A percentile compares a stretch with the other conserved stretches of the same genome.
Conservation (phyloP, 2,113 vertebrate genomes). For the Nerophis lumbriciformis region DNA sequence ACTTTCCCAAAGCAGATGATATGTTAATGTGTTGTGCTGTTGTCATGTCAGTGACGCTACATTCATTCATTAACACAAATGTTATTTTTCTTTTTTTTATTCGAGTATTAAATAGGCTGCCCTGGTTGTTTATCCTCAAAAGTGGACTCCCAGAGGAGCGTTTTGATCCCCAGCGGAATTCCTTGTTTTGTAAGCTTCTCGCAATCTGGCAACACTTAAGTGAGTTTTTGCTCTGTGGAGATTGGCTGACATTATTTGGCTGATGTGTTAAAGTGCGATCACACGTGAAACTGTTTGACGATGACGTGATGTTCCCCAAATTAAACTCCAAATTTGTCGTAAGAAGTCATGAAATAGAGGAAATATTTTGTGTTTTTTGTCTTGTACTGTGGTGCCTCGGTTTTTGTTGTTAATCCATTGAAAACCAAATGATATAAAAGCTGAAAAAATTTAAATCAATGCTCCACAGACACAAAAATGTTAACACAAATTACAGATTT, state of each 20-base stretch:
- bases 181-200: constrained; percentile 7
- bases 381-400: too few species aligned
- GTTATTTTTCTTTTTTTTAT: too few species aligned
- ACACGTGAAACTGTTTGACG: constrained; percentile 2
- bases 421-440: too few species aligned
- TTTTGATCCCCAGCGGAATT: constrained; percentile 47
- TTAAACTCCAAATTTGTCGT: too few species aligned
- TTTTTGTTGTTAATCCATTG: too few species aligned
- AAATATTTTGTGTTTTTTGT: background rate
- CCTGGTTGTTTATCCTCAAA: background rate
- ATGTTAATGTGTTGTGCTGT: background rate
- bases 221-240: too few species aligned
- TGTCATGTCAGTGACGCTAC: background rate
- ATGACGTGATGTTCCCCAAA: background rate
- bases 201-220: background rate
- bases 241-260: background rate
- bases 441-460: too few species aligned
- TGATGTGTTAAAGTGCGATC: background rate
- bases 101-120: background rate
- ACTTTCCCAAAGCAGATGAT: constrained; percentile 11
- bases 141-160: background rate
- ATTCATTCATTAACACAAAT: background rate
- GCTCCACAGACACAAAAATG: too few species aligned
- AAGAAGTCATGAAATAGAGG: constrained; percentile 1
- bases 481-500: too few species aligned